phyloP scores from a whole-genome alignment of 2,113 vertebrate species.

The Steatornis caripensis region DNA sequence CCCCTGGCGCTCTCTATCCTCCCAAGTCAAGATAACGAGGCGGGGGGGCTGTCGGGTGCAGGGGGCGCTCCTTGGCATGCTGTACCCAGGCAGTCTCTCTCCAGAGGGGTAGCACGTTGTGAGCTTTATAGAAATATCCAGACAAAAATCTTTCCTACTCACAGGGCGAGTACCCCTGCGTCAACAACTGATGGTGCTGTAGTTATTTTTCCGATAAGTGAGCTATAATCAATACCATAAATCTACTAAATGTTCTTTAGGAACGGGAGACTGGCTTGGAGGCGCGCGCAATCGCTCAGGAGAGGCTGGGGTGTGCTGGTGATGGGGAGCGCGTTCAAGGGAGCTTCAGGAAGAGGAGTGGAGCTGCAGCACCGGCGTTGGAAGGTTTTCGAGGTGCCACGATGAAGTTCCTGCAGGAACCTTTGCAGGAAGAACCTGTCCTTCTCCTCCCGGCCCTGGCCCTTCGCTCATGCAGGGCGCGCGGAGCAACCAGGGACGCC shows the following conservation, averaged over 20 bases:
- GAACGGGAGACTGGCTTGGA: not conserved
- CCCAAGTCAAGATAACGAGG: not conserved
- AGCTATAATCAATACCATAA: not conserved
- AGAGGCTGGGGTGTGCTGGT: not conserved
- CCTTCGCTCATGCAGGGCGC: fast-evolving
- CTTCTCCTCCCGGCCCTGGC: not conserved
- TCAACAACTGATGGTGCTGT: not conserved
- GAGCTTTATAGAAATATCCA: not conserved
- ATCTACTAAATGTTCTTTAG: not conserved
- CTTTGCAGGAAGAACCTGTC: not conserved
- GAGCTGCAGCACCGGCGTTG: not conserved
- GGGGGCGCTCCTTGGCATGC: fast-evolving
- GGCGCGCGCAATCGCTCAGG: fast-evolving
- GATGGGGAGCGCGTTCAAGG: not conserved
- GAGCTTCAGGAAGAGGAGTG: not conserved
- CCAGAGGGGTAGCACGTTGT: not conserved
- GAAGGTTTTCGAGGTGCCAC: not conserved
- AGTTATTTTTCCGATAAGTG: not conserved
- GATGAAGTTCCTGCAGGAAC: not conserved
- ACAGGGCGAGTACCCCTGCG: fast-evolving
- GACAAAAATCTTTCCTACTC: not conserved
- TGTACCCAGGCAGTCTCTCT: not conserved
- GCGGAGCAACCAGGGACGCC: not conserved
- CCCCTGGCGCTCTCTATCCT: not conserved
- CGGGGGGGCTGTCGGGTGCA: not conserved